Percentiles rank a stretch among this genome's conserved stretches.
Conservation (phyloP, 2,888 invertebrate species). For the Dolomedes plantarius region DNA sequence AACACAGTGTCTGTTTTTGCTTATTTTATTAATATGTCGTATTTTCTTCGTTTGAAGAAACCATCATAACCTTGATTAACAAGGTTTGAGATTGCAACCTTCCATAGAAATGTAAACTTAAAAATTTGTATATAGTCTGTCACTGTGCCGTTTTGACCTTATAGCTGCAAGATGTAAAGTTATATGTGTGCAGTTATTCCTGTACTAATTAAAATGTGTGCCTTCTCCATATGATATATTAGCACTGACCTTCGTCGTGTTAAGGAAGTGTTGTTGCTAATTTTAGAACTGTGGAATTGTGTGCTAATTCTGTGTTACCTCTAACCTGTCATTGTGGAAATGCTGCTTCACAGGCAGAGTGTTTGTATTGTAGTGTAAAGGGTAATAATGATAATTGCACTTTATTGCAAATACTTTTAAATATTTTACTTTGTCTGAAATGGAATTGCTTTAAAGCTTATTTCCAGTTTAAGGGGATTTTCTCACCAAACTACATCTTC, state of each 20-base stretch:
- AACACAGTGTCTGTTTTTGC: too few relatives aligned
- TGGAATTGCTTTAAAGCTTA: too few relatives aligned
- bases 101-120: slow-evolving; percentile 24
- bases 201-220: slow-evolving; percentile 69
- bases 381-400: background rate
- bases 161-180: slow-evolving; percentile 63
- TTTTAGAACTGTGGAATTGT: slow-evolving; percentile 58
- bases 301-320: slow-evolving; percentile 47
- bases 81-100: slow-evolving; percentile 28
- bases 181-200: slow-evolving; percentile 57
- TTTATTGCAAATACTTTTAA: slow-evolving; percentile 5
- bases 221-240: slow-evolving; percentile 66
- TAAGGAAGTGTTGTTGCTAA: slow-evolving; percentile 50
- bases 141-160: slow-evolving; percentile 55
- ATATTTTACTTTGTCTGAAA: too few relatives aligned
- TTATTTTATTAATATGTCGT: too few relatives aligned
- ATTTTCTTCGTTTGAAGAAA: background rate
- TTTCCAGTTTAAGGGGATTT: background rate
- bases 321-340: slow-evolving; percentile 30
- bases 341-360: slow-evolving; percentile 35
- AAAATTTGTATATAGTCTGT: slow-evolving; percentile 42
- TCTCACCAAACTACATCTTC: background rate
- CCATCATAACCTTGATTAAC: slow-evolving; percentile 13
- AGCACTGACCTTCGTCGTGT: slow-evolving; percentile 50
- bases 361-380: slow-evolving; percentile 27